These are phyloP conservation scores for Phrynocephalus guinanensis DNA, from an alignment of 2,797 vertebrate species.

Conservation along the genomic window DNA sequence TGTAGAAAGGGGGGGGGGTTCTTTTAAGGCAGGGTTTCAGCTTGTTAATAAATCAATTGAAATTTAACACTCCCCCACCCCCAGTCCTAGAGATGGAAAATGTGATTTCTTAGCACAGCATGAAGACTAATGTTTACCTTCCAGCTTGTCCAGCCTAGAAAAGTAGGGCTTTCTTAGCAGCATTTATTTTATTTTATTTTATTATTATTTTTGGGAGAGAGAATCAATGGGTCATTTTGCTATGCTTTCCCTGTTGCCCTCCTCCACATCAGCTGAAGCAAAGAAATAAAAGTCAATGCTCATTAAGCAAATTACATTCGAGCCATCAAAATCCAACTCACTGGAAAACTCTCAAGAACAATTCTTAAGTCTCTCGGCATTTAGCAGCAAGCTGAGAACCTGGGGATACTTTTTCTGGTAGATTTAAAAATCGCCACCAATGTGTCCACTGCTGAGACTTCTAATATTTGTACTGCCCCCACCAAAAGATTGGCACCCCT, in stretches of 20 bases:
- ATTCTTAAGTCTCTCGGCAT: conserved; percentile 50
- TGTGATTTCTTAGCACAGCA: conserved; percentile 70
- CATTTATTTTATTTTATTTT: conserved; percentile 68
- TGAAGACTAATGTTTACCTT: conserved; percentile 57
- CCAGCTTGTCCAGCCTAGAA: conserved; percentile 49
- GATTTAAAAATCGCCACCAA: background rate
- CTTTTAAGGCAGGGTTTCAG: conserved; percentile 38
- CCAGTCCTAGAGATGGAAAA: conserved; percentile 64
- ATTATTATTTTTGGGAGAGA: conserved; percentile 62
- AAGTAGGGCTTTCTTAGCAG: conserved; percentile 63
- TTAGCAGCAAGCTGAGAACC: conserved; percentile 14
- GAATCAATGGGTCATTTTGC: conserved; percentile 67
- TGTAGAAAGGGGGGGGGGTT: background rate
- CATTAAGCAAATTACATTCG: conserved; percentile 65
- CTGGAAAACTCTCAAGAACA: conserved; percentile 53
- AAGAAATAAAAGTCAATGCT: conserved; percentile 66
- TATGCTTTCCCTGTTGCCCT: conserved; percentile 35
- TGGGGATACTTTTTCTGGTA: conserved; percentile 44
- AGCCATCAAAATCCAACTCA: conserved; percentile 31
- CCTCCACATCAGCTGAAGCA: conserved; percentile 42
- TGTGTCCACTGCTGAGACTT: conserved; percentile 1
- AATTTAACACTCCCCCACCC: conserved; percentile 44
- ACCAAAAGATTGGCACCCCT: conserved; percentile 10
- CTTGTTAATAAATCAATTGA: conserved; percentile 61
- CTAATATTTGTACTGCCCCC: background rate